Conservation (phyloP, 1,140 invertebrate genomes). For the Idris sp. region DNA sequence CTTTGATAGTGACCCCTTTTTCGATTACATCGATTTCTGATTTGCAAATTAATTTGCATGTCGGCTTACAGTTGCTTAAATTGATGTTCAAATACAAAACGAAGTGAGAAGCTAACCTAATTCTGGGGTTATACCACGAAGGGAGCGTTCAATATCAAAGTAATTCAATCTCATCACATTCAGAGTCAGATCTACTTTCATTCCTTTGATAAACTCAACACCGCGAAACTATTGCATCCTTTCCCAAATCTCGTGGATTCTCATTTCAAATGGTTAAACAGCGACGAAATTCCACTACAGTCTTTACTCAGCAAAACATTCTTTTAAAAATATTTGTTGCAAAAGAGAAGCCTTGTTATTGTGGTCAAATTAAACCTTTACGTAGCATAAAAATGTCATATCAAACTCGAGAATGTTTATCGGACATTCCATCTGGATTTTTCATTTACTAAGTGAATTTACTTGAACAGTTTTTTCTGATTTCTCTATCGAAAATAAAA, state of each 20-base stretch:
- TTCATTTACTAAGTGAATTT: too few relatives aligned
- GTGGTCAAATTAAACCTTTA: constrained; percentile 34
- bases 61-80: constrained; percentile 1
- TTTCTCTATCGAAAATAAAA: too few relatives aligned
- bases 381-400: too few relatives aligned
- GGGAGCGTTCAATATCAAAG: constrained; percentile 70
- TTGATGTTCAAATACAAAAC: constrained; percentile 16
- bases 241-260: constrained; percentile 51
- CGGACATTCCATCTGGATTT: too few relatives aligned
- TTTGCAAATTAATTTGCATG: constrained; percentile 3
- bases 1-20: too few relatives aligned
- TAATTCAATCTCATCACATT: constrained; percentile 62
- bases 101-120: constrained; percentile 23
- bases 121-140: constrained; percentile 54
- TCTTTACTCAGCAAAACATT: constrained; percentile 32
- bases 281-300: constrained; percentile 34
- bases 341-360: constrained; percentile 19
- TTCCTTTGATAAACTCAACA: constrained; percentile 68
- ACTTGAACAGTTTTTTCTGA: too few relatives aligned
- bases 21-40: constrained; percentile 2
- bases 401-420: too few relatives aligned
- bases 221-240: constrained; percentile 66
- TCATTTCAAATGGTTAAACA: constrained; percentile 39
- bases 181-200: constrained; percentile 67
- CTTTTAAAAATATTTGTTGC: constrained; percentile 23